Conservation (phyloP, 2,888 invertebrate species). For the Nomada flava region DNA sequence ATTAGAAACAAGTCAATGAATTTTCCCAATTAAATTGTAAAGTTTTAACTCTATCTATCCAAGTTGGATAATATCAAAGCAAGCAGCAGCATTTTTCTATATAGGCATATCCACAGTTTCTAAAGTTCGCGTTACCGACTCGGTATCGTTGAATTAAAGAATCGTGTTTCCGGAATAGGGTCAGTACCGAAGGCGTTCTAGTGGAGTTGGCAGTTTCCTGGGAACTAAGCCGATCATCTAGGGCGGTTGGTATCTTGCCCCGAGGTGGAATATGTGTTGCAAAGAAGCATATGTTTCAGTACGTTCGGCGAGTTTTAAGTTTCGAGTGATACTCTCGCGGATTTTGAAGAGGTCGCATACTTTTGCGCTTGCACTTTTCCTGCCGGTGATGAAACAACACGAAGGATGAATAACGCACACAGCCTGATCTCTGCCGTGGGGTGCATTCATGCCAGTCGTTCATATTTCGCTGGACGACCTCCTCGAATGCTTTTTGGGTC, state of each 20-base stretch:
- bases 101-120: neutral
- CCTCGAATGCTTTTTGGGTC: slow-evolving; percentile 70
- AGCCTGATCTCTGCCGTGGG: slow-evolving; percentile 42
- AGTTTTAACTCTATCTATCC: too few species aligned
- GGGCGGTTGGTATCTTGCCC: slow-evolving; percentile 29
- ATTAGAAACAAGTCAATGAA: too few species aligned
- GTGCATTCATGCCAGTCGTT: slow-evolving; percentile 51
- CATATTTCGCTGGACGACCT: slow-evolving; percentile 60
- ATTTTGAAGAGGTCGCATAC: slow-evolving; percentile 55
- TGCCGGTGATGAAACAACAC: slow-evolving; percentile 47
- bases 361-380: slow-evolving; percentile 40
- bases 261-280: slow-evolving; percentile 35
- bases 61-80: neutral
- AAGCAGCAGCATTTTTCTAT: neutral
- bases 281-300: slow-evolving; percentile 58
- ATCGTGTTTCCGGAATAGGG: slow-evolving; percentile 40
- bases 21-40: too few species aligned
- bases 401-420: slow-evolving; percentile 54
- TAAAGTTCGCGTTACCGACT: neutral
- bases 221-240: slow-evolving; percentile 46
- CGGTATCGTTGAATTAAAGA: slow-evolving; percentile 26
- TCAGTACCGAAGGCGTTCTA: slow-evolving; percentile 45
- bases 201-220: slow-evolving; percentile 39
- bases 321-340: slow-evolving; percentile 61
- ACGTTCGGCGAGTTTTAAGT: slow-evolving; percentile 66